These are phyloP conservation scores for Saccostrea echinata DNA, from an alignment of 1,140 invertebrate species.

Conservation along the genomic window DNA sequence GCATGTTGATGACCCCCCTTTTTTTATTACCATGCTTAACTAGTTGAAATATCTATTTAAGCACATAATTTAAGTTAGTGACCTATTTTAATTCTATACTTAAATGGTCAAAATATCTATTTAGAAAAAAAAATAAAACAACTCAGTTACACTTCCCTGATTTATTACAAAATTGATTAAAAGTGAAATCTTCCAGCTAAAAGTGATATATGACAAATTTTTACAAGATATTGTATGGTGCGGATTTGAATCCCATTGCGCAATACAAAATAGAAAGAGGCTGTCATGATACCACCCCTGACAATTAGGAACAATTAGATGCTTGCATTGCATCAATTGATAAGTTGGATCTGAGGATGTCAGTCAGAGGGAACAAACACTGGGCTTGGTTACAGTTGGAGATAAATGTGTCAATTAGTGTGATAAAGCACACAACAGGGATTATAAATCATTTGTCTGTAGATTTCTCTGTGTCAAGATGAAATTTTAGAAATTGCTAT, in stretches of 20 bases:
- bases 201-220: conserved; percentile 26
- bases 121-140: background rate
- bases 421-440: conserved; percentile 52
- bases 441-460: conserved; percentile 53
- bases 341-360: conserved; percentile 51
- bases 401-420: conserved; percentile 59
- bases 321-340: conserved; percentile 38
- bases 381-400: conserved; percentile 57
- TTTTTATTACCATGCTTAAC: background rate
- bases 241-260: conserved; percentile 24
- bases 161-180: conserved; percentile 25
- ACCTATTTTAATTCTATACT: background rate
- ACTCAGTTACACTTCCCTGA: background rate
- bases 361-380: conserved; percentile 49
- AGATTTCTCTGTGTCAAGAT: conserved; percentile 48
- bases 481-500: conserved; percentile 58
- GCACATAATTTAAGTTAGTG: background rate
- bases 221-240: conserved; percentile 9
- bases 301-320: conserved; percentile 39
- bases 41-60: background rate
- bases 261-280: conserved; percentile 31
- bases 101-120: background rate
- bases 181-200: background rate
- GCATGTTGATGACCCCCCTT: background rate
- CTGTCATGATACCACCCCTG: conserved; percentile 33